phyloP scores from a whole-genome alignment of 1,140 invertebrate species.

The Drosophila littoralis region DNA sequence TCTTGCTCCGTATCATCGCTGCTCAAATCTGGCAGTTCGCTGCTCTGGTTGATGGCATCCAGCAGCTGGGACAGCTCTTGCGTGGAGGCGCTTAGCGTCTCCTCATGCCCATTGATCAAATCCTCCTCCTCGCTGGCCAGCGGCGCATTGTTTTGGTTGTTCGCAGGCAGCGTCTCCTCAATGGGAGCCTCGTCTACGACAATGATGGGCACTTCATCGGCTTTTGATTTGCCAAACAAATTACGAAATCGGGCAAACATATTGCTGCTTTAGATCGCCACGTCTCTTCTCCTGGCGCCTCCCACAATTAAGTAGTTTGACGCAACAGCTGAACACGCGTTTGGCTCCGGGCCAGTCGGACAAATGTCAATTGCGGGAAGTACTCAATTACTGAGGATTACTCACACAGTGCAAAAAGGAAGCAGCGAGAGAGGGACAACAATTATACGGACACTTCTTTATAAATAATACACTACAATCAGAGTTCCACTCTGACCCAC shows the following conservation, averaged over 20 bases:
- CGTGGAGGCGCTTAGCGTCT: conserved; percentile 49
- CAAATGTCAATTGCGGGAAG: conserved; percentile 54
- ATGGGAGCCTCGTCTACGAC: conserved; percentile 50
- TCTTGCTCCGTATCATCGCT: conserved; percentile 47
- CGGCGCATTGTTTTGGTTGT: conserved; percentile 33
- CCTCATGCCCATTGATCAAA: conserved; percentile 16
- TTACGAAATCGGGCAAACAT: conserved; percentile 83
- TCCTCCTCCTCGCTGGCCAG: conserved; percentile 67
- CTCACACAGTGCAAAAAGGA: not conserved
- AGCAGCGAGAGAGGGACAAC: not conserved
- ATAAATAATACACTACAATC: conserved; percentile 17
- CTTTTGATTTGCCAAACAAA: conserved; percentile 75
- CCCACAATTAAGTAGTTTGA: conserved; percentile 55
- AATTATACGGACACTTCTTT: conserved; percentile 48
- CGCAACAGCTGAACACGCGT: conserved; percentile 70
- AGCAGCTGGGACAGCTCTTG: conserved; percentile 56
- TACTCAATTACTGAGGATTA: conserved; percentile 62
- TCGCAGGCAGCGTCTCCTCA: conserved; percentile 1
- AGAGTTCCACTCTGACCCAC: conserved; percentile 55
- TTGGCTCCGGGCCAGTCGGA: conserved; percentile 67
- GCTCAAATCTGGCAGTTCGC: conserved; percentile 51
- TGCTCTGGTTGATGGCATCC: conserved; percentile 58
- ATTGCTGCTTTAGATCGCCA: conserved; percentile 9
- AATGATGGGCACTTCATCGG: conserved; percentile 62
- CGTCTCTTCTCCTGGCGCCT: conserved; percentile 20